These are phyloP conservation scores for Sericinus montela DNA, from an alignment of 2,888 invertebrate species.

Conservation along the genomic window DNA sequence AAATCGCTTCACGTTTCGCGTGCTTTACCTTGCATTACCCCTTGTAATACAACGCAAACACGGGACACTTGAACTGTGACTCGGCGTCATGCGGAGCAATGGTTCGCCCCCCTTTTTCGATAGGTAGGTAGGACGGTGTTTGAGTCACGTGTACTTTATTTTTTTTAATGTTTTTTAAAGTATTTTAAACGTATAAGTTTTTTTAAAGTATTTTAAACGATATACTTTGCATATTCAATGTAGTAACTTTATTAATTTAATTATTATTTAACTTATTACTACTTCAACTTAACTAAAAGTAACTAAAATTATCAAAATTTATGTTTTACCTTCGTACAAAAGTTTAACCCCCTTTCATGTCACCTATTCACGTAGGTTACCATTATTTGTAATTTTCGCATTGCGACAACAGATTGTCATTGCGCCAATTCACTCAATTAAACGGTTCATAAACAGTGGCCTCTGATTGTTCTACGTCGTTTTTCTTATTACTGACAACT, in stretches of 20 bases:
- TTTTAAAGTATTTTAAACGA: no score
- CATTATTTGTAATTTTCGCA: background rate
- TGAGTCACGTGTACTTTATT: background rate
- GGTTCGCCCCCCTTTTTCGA: background rate
- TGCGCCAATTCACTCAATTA: constrained; percentile 14
- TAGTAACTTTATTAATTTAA: no score
- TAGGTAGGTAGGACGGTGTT: background rate
- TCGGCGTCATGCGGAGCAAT: constrained; percentile 2
- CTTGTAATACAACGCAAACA: constrained; percentile 20
- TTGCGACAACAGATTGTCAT: constrained; percentile 3
- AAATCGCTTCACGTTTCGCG: constrained; percentile 18
- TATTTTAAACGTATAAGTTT: no score
- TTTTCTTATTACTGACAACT: constrained; percentile 12
- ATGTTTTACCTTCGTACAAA: no score
- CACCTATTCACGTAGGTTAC: background rate
- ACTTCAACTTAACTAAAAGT: no score
- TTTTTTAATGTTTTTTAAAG: background rate
- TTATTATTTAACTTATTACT: no score
- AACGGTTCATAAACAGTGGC: constrained; percentile 6
- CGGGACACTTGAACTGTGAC: constrained; percentile 17
- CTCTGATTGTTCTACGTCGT: constrained; percentile 9
- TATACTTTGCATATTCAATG: no score
- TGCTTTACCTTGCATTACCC: constrained; percentile 19
- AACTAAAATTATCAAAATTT: no score
- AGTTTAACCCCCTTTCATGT: no score